Percentiles rank a stretch among this genome's conserved stretches.
These are phyloP conservation scores for Cyclargus thomasi DNA, from an alignment of 1,140 invertebrate species.

Conservation along the genomic window DNA sequence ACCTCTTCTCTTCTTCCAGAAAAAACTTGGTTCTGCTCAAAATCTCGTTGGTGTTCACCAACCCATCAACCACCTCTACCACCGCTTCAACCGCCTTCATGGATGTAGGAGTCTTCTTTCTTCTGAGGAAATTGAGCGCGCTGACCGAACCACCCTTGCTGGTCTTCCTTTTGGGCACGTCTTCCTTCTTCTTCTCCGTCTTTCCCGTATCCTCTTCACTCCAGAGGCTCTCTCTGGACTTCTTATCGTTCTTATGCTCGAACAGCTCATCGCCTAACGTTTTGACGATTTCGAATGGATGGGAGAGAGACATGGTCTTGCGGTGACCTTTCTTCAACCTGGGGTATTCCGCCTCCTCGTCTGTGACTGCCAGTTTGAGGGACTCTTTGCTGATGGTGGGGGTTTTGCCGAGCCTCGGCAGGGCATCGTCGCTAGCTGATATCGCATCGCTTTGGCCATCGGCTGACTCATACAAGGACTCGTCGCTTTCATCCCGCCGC, in stretches of 20 bases:
- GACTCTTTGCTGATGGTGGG: slow-evolving; percentile 69
- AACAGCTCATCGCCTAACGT: slow-evolving; percentile 68
- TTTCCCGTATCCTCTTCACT: slow-evolving; percentile 66
- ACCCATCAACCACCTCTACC: slow-evolving; percentile 49
- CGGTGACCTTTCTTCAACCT: slow-evolving; percentile 71
- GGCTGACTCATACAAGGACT: slow-evolving; percentile 65
- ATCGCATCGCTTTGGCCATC: slow-evolving; percentile 65
- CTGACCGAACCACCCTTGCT: slow-evolving; percentile 67
- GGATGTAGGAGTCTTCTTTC: slow-evolving; percentile 62
- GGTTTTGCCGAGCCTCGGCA: slow-evolving; percentile 53
- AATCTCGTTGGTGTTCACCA: slow-evolving; percentile 50
- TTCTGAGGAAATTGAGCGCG: slow-evolving; percentile 62
- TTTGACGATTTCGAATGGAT: slow-evolving; percentile 78
- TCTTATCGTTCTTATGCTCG: slow-evolving; percentile 60
- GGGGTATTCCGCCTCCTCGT: slow-evolving; percentile 56
- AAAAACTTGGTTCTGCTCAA: slow-evolving; percentile 59
- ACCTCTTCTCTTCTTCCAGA: slow-evolving; percentile 60
- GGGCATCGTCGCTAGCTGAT: slow-evolving; percentile 66
- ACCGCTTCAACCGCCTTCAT: slow-evolving; percentile 58
- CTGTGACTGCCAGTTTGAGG: slow-evolving; percentile 58
- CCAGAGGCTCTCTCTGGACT: slow-evolving; percentile 67
- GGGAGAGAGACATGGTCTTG: slow-evolving; percentile 90
- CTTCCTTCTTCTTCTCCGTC: slow-evolving; percentile 63
- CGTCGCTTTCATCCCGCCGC: slow-evolving; percentile 65
- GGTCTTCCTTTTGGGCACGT: slow-evolving; percentile 59